A percentile compares a stretch with the other conserved stretches of the same genome.
Evolutionary conservation across 2,888 invertebrate species (phyloP).

Genomic region (Gymnoscelis rufifasciata): DNA sequence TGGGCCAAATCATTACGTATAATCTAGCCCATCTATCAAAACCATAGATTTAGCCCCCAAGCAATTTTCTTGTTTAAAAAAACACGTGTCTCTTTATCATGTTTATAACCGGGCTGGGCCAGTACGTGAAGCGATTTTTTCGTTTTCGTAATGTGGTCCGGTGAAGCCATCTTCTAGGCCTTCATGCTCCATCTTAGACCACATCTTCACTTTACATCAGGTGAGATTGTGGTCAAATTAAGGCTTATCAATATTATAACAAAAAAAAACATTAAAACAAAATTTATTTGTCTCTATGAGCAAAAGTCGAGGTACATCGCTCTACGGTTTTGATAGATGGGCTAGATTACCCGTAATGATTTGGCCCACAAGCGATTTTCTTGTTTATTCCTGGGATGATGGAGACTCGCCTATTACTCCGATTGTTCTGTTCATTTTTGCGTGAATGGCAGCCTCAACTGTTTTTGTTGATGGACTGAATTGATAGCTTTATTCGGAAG

Average conservation of each 20-base stretch:
- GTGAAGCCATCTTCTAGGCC: too few relatives aligned
- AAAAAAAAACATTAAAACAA: too few relatives aligned
- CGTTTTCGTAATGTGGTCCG: too few relatives aligned
- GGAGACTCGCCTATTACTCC: conserved; percentile 12
- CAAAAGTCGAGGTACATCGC: neutral
- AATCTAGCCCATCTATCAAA: conserved; percentile 21
- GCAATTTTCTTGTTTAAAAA: too few relatives aligned
- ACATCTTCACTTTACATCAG: too few relatives aligned
- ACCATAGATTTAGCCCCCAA: too few relatives aligned
- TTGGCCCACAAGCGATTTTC: conserved; percentile 15
- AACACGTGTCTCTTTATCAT: too few relatives aligned
- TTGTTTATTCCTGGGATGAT: conserved; percentile 14
- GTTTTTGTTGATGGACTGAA: neutral
- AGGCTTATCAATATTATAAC: too few relatives aligned
- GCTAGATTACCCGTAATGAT: conserved; percentile 19
- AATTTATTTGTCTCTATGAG: neutral
- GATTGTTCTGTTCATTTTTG: conserved; percentile 9
- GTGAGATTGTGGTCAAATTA: too few relatives aligned
- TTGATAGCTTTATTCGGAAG: neutral
- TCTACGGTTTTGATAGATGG: conserved; percentile 18
- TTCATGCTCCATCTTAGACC: too few relatives aligned
- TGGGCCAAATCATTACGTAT: conserved; percentile 14
- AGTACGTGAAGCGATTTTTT: too few relatives aligned
- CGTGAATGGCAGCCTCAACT: neutral
- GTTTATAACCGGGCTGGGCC: too few relatives aligned